Evolutionary conservation across 2,888 invertebrate species (phyloP), one percentile per base, ranked within the genome.

Genomic region (Nasonovia ribisnigri): DNA sequence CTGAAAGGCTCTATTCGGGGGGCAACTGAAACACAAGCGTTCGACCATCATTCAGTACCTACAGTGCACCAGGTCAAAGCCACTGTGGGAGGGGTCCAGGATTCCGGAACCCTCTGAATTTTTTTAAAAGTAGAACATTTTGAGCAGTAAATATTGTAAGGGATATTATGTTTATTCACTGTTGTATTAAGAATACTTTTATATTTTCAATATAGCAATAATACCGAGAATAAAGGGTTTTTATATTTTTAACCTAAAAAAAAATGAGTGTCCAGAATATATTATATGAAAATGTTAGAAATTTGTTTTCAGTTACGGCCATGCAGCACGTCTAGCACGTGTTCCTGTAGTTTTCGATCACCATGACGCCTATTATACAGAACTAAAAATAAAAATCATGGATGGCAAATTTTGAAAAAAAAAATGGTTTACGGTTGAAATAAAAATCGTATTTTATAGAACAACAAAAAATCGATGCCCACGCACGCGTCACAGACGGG

Each of bases 1-100:
- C 95, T 94, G 94, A 95, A 95, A 29, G 95, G 95, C 96, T 97
- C 97, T 96, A 98, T 97, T 96, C 97, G 97, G 96, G 98, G 98
- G 95, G 97, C 96, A 96, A 98, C 98, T 98, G 96, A 96, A 96
- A 96, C 88, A 84, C 36, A 77, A 77, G 77, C 36, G 77, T 36
- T 77, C 20, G 36, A 36, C 77, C 20, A 1, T 77, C 77, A 57
- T 77, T n/a, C 67, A 67, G 16, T 60, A n/a, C n/a, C 3, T n/a
- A 4, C 51, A 67, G 77, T 77, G 20, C 54, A 54, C 54, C 54
- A 20, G 13, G 54, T 20, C 20, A 20, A 54, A 5, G 20, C 54
- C 54, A 54, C 54, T 5, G 54, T 54, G 20, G 20, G 0, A 5
- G 54, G 20, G 51, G 51, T 48, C 3, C 51, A 51, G 51, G 20